Evolutionary conservation across 2,113 vertebrate species (phyloP).

Genomic region (Craseonycteris thonglongyai): DNA sequence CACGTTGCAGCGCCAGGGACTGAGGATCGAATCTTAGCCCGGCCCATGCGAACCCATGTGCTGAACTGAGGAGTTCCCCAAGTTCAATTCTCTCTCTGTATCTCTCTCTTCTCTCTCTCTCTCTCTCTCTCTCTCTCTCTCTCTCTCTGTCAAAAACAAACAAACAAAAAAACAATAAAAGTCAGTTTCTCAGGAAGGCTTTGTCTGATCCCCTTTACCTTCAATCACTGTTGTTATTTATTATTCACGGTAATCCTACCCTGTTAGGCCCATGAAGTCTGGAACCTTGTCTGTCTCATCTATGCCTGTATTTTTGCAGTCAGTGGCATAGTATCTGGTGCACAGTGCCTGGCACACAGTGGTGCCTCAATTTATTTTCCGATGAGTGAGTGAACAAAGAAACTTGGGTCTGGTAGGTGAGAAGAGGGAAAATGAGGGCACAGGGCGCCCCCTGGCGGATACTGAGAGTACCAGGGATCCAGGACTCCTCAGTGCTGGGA

Average conservation of each 20-base stretch:
- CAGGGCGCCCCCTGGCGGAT: slow-evolving; percentile 50
- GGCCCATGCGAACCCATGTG: no score
- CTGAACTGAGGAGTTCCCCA: no score
- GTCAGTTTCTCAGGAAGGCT: background rate
- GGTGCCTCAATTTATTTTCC: background rate
- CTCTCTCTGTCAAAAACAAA: no score
- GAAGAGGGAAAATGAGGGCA: background rate
- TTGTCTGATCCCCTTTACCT: background rate
- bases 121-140: no score
- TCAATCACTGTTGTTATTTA: background rate
- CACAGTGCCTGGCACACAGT: slow-evolving; percentile 11
- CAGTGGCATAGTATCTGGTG: background rate
- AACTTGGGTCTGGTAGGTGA: background rate
- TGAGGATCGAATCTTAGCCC: no score
- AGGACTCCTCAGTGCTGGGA: background rate
- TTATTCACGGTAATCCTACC: background rate
- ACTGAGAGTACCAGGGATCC: background rate
- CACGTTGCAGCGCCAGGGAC: no score
- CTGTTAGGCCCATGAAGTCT: background rate
- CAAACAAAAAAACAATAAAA: no score
- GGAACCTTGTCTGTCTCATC: background rate
- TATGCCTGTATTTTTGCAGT: background rate
- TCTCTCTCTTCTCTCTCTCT: no score
- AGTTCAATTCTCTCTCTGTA: no score
- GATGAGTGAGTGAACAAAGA: slow-evolving; percentile 39